A percentile compares a stretch with the other conserved stretches of the same genome.
phyloP scores from a whole-genome alignment of 2,113 vertebrate species.

The Spheniscus mendiculus region DNA sequence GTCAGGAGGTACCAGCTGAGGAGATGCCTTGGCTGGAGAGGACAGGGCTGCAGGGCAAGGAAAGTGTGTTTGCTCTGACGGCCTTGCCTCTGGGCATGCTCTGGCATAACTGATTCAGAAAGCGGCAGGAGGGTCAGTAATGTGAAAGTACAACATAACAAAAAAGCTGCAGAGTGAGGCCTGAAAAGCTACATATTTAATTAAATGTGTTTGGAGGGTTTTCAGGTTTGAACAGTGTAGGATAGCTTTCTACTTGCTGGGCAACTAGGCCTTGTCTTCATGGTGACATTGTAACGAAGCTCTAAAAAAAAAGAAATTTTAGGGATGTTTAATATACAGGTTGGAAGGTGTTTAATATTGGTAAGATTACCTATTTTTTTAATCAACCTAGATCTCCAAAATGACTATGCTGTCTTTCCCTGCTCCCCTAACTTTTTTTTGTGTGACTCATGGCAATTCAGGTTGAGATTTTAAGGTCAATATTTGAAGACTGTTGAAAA shows the following conservation, averaged over 20 bases:
- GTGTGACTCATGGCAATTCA: background rate
- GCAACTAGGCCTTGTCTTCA: background rate
- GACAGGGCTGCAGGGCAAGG: fast-evolving
- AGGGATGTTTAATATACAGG: background rate
- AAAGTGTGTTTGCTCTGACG: background rate
- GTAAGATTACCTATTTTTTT: background rate
- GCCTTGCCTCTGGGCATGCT: background rate
- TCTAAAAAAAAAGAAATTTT: background rate
- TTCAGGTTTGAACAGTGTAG: background rate
- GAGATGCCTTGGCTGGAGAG: background rate
- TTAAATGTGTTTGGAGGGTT: background rate
- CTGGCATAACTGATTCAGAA: background rate
- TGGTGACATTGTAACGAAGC: background rate
- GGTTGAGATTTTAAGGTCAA: background rate
- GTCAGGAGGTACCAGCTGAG: background rate
- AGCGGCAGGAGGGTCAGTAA: fast-evolving
- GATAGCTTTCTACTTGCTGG: background rate
- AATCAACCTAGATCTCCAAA: background rate
- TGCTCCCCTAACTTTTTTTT: background rate
- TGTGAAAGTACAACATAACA: background rate
- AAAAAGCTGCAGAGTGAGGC: background rate
- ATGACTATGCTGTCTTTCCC: background rate
- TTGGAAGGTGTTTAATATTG: background rate
- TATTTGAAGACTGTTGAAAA: background rate
- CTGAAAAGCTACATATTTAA: background rate